Evolutionary conservation across 2,888 invertebrate species (phyloP), one percentile per base, ranked within the genome.

Genomic region (Lasioglossum lativentre): DNA sequence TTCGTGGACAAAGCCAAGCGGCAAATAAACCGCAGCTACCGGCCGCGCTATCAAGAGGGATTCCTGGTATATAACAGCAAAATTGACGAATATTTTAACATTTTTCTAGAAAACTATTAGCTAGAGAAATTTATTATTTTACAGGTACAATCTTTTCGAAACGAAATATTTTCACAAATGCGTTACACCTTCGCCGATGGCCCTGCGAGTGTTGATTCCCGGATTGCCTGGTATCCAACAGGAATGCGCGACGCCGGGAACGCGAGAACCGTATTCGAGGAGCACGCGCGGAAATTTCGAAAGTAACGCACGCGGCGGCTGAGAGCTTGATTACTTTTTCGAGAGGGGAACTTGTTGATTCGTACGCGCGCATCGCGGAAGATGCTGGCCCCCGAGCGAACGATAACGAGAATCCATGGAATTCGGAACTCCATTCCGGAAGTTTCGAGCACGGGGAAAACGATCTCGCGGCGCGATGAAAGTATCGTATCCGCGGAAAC

Each of bases 1-100:
- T 27, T 59, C 59, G 14, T 14, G 59, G 23, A 52, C 52, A 23
- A 23, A 52, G 23, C 23, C 52, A 23, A 2, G 12, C 52, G 52
- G 23, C 52, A 23, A 52, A 52, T 52, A 23, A 52, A 52, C 52
- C 52, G 52, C 52, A 23, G 16, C 16, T 85, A 89, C 84, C 88
- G 38, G 6, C 42, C 78, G 79, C 75, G 78, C 79, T 90, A 90
- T 90, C 88, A 90, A n/a, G 3, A 1, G 56, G 0, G 56, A 56
- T n/a, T 56, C 8, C n/a, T 56, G 10, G n/a, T 56, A 1, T 10
- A 1, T 10, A 23, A 52, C 52, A 23, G 56, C 1, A 4, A n/a
- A n/a, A n/a, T 4, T 10, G 3, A 56, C 56, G n/a, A n/a, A n/a
- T 4, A 56, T 23, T 56, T 56, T n/a, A n/a, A 56, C 4, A 12